phyloP scores from a whole-genome alignment of 2,888 invertebrate genomes.

The Diploptera punctata region DNA sequence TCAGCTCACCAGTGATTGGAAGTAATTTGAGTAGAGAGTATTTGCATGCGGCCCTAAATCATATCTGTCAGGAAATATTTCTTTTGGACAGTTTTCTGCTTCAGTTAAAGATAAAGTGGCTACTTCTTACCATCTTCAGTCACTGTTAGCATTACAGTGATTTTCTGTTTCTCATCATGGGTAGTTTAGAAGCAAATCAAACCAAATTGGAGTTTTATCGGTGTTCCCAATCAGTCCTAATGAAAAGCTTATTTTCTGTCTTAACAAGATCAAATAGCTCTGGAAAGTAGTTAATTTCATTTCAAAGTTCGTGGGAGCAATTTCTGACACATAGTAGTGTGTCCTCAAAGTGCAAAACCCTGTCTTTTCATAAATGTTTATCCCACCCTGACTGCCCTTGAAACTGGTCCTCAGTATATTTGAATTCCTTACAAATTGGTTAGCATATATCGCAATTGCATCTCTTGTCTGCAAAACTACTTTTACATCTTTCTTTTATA shows the following conservation, averaged over 20 bases:
- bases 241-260: background rate
- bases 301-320: background rate
- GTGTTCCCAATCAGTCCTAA: conserved; percentile 31
- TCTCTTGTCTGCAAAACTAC: no score
- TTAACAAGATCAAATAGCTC: background rate
- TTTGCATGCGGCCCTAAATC: no score
- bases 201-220: conserved; percentile 29
- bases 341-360: no score
- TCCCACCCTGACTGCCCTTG: no score
- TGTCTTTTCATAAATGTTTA: no score
- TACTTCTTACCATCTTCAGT: conserved; percentile 19
- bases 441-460: no score
- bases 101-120: conserved; percentile 9
- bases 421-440: no score
- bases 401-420: no score
- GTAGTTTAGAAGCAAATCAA: conserved; percentile 22
- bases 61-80: no score
- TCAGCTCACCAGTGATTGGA: no score
- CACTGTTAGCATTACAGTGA: conserved; percentile 29
- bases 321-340: background rate
- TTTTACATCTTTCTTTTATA: no score
- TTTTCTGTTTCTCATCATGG: conserved; percentile 20
- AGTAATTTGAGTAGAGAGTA: no score
- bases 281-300: background rate
- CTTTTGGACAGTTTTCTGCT: conserved; percentile 20